Percentiles rank a stretch among this genome's conserved stretches.
Evolutionary conservation across 2,888 invertebrate species (phyloP).

Genomic region (Perdita meconis): DNA sequence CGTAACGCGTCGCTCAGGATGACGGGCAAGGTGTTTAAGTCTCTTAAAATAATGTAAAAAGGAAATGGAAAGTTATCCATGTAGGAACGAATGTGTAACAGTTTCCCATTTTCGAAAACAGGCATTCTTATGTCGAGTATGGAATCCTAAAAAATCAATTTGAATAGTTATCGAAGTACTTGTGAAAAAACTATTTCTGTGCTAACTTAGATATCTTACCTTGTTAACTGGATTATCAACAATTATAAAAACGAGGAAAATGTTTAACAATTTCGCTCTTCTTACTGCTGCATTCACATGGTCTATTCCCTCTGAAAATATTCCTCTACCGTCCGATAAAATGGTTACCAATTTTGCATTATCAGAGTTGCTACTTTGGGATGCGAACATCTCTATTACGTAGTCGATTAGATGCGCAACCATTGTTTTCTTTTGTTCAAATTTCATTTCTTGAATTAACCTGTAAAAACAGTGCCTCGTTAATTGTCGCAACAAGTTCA

Average conservation of each 20-base stretch:
- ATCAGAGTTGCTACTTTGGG: constrained; percentile 85
- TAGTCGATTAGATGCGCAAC: constrained; percentile 93
- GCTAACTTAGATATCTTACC: constrained; percentile 84
- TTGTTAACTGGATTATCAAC: constrained; percentile 97
- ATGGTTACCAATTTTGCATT: constrained; percentile 95
- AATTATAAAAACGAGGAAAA: constrained; percentile 98
- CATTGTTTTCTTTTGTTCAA: constrained; percentile 95
- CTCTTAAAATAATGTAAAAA: constrained; percentile 96
- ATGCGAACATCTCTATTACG: constrained; percentile 89
- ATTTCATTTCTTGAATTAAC: constrained; percentile 92
- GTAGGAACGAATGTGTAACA: constrained; percentile 90
- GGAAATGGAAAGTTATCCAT: constrained; percentile 99
- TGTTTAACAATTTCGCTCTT: constrained; percentile 91
- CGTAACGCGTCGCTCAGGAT: constrained; percentile 97
- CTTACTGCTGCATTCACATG: constrained; percentile 92
- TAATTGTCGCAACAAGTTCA: no score
- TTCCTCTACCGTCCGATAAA: constrained; percentile 97
- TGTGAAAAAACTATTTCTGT: not conserved
- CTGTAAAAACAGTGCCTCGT: constrained; percentile 75
- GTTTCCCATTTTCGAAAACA: constrained; percentile 87
- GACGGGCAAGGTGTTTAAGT: constrained; percentile 93
- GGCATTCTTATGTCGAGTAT: constrained; percentile 95
- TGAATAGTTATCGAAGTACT: not conserved
- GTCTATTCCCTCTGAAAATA: constrained; percentile 94
- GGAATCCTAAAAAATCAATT: constrained; percentile 89